A percentile compares a stretch with the other conserved stretches of the same genome.
phyloP scores from a whole-genome alignment of 2,888 invertebrate genomes.

The Epinotia nisella region DNA sequence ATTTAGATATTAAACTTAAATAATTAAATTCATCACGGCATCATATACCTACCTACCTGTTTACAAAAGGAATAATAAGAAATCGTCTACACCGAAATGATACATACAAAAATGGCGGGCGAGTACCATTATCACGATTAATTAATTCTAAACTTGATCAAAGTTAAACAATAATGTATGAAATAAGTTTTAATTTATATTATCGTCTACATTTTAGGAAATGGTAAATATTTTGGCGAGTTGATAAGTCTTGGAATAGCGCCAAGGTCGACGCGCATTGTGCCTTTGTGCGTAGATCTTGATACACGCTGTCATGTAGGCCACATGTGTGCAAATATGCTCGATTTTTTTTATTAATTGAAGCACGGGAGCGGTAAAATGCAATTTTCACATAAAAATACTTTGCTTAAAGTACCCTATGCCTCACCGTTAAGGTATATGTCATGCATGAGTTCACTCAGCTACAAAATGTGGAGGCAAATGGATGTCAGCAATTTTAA shows the following conservation, averaged over 20 bases:
- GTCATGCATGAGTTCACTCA: too few relatives aligned
- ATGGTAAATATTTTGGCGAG: constrained; percentile 35
- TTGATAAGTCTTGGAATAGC: constrained; percentile 48
- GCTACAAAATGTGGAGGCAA: too few relatives aligned
- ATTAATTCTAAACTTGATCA: constrained; percentile 4
- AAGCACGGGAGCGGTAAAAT: neutral
- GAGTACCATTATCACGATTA: neutral
- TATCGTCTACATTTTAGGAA: constrained; percentile 23
- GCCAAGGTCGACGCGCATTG: constrained; percentile 50
- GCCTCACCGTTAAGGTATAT: too few relatives aligned
- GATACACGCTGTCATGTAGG: constrained; percentile 49
- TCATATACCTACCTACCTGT: neutral
- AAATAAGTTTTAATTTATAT: constrained; percentile 14
- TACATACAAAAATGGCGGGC: neutral
- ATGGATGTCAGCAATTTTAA: too few relatives aligned
- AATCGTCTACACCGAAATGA: neutral
- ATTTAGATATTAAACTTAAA: too few relatives aligned
- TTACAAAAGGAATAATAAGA: neutral
- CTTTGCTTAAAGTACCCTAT: neutral
- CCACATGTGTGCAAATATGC: constrained; percentile 49
- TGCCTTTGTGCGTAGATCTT: constrained; percentile 46
- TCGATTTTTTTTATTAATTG: constrained; percentile 19
- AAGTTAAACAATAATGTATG: constrained; percentile 9
- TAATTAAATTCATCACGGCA: neutral
- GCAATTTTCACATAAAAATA: neutral